Evolutionary conservation across 2,888 invertebrate genomes (phyloP), one percentile per base, ranked within the genome.

Genomic region (Caenorhabditis uteleia): DNA sequence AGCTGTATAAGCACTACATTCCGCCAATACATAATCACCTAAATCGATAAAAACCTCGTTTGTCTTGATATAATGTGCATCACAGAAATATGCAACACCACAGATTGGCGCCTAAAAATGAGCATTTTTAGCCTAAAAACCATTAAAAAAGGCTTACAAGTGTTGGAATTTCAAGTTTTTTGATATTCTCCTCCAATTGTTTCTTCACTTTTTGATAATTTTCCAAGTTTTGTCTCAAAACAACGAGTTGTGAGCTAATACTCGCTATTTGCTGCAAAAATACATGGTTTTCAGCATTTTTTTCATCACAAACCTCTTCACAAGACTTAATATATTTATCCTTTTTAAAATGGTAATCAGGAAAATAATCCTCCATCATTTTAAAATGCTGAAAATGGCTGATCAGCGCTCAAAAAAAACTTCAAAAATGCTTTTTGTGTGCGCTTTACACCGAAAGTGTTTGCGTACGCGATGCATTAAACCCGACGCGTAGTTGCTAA

Each of bases 61-160:
- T 2, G 61, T 61, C 12, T 43, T 26, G 14, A 61, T 50, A 3
- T 56, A 38, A 39, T 61, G 51, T 3, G 61, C 50, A 31, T 56
- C 61, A 21, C 55, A 55, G 44, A 61, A 61, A 20, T 47, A 61
- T 4, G 55, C 61, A 21, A 51, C 61, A 20, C 51, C 61, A 26
- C 46, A 54, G 25, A 61, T 42, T 36, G 53, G 53, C 1, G 59
- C 59, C 59, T 59, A 27, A 29, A 43, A 23, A n/a, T n/a, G n/a
- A n/a, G n/a, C n/a, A n/a, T 45, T 45, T 53, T 43, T 8, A 26
- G 14, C 10, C 8, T 27, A 26, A 48, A 47, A 34, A 33, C 18
- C 18, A 3, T 21, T 33, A 31, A 33, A 34, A 14, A n/a, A 34
- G n/a, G n/a, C n/a, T 12, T 3, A 23, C 26, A 27, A 8, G 3